phyloP scores from a whole-genome alignment of 1,140 invertebrate species.

The Pemphigus obesinymphae region DNA sequence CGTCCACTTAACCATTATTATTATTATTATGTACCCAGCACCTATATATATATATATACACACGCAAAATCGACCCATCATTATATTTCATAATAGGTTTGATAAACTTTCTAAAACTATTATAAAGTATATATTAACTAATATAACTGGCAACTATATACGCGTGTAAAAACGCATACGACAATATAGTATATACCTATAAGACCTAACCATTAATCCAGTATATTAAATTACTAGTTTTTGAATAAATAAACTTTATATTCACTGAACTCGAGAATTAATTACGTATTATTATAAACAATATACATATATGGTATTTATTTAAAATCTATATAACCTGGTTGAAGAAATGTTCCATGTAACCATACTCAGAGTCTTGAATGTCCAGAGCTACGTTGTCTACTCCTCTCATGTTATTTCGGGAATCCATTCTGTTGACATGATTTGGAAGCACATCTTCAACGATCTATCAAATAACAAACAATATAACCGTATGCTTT shows the following conservation, averaged over 20 bases:
- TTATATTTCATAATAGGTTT: neutral
- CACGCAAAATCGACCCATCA: neutral
- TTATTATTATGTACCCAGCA: neutral
- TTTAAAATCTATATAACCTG: constrained; percentile 44
- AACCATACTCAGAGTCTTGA: constrained; percentile 45
- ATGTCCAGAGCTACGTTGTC: constrained; percentile 46
- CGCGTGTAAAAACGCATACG: neutral
- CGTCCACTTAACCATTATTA: neutral
- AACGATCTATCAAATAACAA: neutral
- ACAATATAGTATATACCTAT: no score
- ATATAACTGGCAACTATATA: no score
- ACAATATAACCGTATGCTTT: neutral
- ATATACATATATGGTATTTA: neutral
- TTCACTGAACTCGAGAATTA: neutral
- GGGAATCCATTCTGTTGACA: constrained; percentile 17
- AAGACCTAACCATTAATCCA: neutral
- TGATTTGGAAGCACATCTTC: constrained; percentile 35
- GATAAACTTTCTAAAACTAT: neutral
- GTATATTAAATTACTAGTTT: neutral
- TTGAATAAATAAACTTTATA: no score
- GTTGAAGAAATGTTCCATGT: constrained; percentile 47
- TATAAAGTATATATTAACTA: no score
- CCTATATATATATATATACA: no score
- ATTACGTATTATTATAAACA: neutral
- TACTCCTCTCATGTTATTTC: constrained; percentile 40